phyloP scores from a whole-genome alignment of 1,140 invertebrate species.

The Neuroterus valhalla region DNA sequence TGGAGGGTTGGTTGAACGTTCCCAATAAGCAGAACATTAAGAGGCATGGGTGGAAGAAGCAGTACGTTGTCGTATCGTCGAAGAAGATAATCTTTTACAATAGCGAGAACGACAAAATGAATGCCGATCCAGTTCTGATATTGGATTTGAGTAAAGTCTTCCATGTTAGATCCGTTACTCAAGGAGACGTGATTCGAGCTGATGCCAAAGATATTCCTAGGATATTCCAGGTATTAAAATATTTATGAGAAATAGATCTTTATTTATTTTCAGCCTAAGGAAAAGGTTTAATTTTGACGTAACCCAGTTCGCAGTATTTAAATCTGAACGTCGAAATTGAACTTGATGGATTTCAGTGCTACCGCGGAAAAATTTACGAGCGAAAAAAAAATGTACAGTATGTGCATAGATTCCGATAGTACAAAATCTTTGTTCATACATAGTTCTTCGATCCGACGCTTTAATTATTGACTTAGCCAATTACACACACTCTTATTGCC shows the following conservation, averaged over 20 bases:
- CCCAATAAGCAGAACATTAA: constrained; percentile 97
- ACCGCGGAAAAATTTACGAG: too few species aligned
- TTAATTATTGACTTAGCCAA: too few species aligned
- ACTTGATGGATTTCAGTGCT: too few species aligned
- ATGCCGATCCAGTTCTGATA: constrained; percentile 95
- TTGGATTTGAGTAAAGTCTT: constrained; percentile 98
- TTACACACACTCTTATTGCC: too few species aligned
- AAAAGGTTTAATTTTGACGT: too few species aligned
- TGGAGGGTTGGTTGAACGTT: constrained; percentile 97
- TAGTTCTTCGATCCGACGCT: too few species aligned
- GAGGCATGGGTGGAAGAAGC: constrained; percentile 96
- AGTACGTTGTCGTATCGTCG: constrained; percentile 97
- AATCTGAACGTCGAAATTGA: too few species aligned
- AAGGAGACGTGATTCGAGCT: constrained; percentile 98
- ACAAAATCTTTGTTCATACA: too few species aligned
- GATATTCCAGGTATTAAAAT: constrained; percentile 90
- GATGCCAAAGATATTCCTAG: constrained; percentile 99
- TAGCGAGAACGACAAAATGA: constrained; percentile 94
- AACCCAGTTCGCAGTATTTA: too few species aligned
- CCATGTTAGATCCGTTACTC: constrained; percentile 97
- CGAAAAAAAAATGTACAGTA: too few species aligned
- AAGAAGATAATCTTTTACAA: constrained; percentile 99
- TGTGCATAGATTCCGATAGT: too few species aligned
- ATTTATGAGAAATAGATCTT: background rate
- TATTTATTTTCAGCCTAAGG: background rate